Evolutionary conservation across 2,888 invertebrate genomes (phyloP), one percentile per base, ranked within the genome.

Genomic region (Rhagophthalmus giganteus): DNA sequence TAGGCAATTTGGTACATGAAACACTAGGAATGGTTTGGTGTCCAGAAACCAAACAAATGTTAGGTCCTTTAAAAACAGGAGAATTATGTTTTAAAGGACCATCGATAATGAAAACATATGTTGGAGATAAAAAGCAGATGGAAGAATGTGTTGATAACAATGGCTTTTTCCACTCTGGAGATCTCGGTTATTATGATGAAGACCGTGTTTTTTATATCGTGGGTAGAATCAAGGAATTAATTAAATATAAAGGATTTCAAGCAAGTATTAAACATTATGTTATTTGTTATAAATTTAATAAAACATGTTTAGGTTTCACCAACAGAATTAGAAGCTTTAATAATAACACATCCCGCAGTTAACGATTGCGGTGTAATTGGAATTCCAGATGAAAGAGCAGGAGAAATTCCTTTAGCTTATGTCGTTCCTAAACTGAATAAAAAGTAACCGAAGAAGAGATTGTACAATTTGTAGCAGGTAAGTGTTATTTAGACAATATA

Each of bases 321-420:
- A 1, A 90, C 92, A 1, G 94, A 94, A 75, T 74, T 95, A 26
- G 94, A 95, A 74, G 85, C 85, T 9, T 67, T 94, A 37, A 73
- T 94, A 25, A 74, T 91, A 38, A 83, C 84, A 13, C 85, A 90
- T 76, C 77, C 81, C 0, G 80, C 80, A 39, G 82, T 94, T 35
- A 81, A 82, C 48, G 93, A 94, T 69, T 86, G 83, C 9, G 93
- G 90, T 24, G 94, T 94, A 25, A 82, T 93, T 65, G 94, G 92
- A 11, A 72, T 83, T 39, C 86, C 88, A 0, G 82, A 92, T 70
- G 86, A 86, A 66, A 70, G 69, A 34, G 84, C 86, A 20, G 91
- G 92, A 6, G 90, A 90, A 70, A 74, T 90, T 42, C 90, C 91
- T 5, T 64, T 83, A 57, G 91, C 90, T 1, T 90, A 86, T 71